Conservation (phyloP, 2,113 vertebrate genomes). For the Ciconia boyciana region DNA sequence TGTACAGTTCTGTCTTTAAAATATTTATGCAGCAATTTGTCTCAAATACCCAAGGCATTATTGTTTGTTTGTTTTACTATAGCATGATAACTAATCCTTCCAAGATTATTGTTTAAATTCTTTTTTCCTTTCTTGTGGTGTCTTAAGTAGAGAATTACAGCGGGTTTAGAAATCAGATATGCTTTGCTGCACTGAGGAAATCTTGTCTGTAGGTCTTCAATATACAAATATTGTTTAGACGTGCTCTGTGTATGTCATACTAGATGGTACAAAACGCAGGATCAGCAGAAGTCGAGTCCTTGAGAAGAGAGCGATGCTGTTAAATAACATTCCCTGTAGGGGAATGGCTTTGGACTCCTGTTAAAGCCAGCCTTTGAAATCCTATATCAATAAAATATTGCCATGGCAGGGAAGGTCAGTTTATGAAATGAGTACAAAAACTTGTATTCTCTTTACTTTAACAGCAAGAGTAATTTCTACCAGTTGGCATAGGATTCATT, state of each 20-base stretch:
- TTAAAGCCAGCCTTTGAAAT: constrained; percentile 67
- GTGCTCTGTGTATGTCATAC: neutral
- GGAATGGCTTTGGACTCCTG: constrained; percentile 20
- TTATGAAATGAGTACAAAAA: constrained; percentile 57
- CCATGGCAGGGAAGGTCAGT: constrained; percentile 56
- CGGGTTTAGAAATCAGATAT: constrained; percentile 31
- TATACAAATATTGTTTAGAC: neutral
- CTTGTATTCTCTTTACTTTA: constrained; percentile 42
- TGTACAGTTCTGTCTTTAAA: neutral
- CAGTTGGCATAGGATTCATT: constrained; percentile 73
- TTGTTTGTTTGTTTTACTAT: constrained; percentile 44
- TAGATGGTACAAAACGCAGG: neutral
- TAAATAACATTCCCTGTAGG: constrained; percentile 45
- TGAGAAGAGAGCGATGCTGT: neutral
- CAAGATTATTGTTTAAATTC: neutral
- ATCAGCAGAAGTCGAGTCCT: neutral
- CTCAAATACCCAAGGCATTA: constrained; percentile 5
- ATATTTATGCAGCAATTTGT: constrained; percentile 50
- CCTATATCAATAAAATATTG: constrained; percentile 58
- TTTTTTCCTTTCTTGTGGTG: constrained; percentile 9
- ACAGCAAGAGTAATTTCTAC: constrained; percentile 65
- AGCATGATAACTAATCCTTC: constrained; percentile 2
- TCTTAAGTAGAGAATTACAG: constrained; percentile 7
- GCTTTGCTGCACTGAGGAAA: neutral
- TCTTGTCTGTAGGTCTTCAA: constrained; percentile 35